Conservation (phyloP, 2,888 invertebrate species). For the Acholoe squamosa region DNA sequence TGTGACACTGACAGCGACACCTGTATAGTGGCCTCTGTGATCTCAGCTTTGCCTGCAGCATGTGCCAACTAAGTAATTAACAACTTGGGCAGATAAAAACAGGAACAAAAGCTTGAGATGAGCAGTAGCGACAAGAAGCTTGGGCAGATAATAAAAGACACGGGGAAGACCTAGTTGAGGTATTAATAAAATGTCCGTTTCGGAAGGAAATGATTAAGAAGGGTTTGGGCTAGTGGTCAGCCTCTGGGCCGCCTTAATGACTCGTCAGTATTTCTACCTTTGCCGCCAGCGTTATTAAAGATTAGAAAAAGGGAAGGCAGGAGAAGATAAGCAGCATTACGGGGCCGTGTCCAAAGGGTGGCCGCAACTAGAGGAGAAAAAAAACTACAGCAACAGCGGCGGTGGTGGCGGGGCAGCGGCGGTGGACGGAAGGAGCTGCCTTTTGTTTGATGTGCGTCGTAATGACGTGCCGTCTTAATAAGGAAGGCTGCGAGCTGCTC, state of each 20-base stretch:
- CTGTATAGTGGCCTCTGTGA: neutral
- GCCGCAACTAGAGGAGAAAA: neutral
- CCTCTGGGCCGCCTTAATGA: constrained; percentile 13
- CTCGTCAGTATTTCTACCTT: constrained; percentile 34
- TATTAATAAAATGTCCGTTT: constrained; percentile 43
- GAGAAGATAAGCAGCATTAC: constrained; percentile 25
- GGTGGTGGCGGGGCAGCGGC: neutral
- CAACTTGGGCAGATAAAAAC: neutral
- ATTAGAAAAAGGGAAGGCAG: neutral
- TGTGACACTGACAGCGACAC: neutral
- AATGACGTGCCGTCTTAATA: constrained; percentile 35
- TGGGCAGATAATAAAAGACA: constrained; percentile 4
- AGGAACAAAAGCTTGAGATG: neutral
- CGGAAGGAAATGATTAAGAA: constrained; percentile 46
- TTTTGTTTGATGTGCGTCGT: constrained; percentile 51
- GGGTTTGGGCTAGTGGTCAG: constrained; percentile 36
- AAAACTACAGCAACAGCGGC: neutral
- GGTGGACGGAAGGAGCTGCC: constrained; percentile 41
- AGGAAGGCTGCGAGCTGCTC: neutral
- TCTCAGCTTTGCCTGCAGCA: neutral
- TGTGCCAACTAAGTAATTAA: constrained; percentile 16
- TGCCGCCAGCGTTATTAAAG: constrained; percentile 13
- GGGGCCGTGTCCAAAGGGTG: constrained; percentile 49
- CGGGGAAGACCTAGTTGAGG: constrained; percentile 26
- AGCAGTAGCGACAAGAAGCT: neutral